Evolutionary conservation across 2,113 vertebrate genomes (phyloP), one percentile per base, ranked within the genome.

Genomic region (Phrynosoma platyrhinos): DNA sequence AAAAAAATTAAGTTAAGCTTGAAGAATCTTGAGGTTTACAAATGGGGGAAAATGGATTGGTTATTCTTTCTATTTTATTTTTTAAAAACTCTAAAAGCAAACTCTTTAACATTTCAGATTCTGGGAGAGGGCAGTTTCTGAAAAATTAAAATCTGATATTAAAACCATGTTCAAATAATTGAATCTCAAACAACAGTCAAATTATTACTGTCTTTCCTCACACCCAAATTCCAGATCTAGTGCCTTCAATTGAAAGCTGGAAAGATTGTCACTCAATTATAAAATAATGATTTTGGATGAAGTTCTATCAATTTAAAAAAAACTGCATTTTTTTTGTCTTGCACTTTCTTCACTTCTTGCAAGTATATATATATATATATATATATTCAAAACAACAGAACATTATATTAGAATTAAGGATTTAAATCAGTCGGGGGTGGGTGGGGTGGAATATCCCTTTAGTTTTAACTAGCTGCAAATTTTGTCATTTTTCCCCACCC

Each of bases 341-440:
- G 81, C 92, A 71, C 93, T 77, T 91, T 89, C 53, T 82, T 93
- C 88, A 55, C 75, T 32, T 93, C 58, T 62, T 87, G 81, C 91
- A 92, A 91, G 95, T 18, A 62, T 62, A 36, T 36, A 36, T 36
- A 36, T 36, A 36, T 36, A 36, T 36, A 64, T 6, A 64, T 64
- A 64, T 93, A 95, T 93, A 84, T 68, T 89, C 87, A 91, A 90
- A 94, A 92, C 89, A 96, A 92, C 94, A 93, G 91, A 96, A 96
- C 93, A 96, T 95, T 94, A 95, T 92, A 92, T 96, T 93, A 93
- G 94, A 94, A 94, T 86, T 86, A 78, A 78, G 62, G 94, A 95
- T 94, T 87, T 78, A 85, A 77, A 42, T 66, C 58, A 78, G 20
- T 23, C n/a, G 23, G 53, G 16, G 16, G 27, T 47, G 47, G 58